Conservation (phyloP, 2,888 invertebrate genomes). For the Cactoblastis cactorum region DNA sequence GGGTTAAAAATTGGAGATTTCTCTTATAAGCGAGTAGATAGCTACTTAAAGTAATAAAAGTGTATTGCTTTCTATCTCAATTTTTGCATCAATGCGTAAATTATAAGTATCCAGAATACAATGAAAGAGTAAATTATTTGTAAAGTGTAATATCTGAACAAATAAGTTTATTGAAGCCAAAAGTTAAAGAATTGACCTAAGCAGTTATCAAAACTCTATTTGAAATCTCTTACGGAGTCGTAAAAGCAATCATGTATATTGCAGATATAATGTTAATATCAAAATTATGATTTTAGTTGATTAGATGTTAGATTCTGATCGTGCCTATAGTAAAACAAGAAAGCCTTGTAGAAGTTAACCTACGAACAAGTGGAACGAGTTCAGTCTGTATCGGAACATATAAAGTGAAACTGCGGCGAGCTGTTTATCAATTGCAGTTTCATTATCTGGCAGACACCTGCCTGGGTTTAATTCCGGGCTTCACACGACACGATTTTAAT, state of each 20-base stretch:
- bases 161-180: too few species aligned
- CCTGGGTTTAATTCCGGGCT: constrained; percentile 26
- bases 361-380: constrained; percentile 56
- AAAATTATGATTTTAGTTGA: constrained; percentile 31
- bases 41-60: too few species aligned
- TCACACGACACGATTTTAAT: constrained; percentile 16
- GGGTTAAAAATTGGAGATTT: too few species aligned
- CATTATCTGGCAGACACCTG: constrained; percentile 60
- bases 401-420: constrained; percentile 64
- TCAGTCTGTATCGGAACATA: constrained; percentile 48
- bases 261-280: constrained; percentile 18
- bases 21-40: too few species aligned
- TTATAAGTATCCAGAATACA: too few species aligned
- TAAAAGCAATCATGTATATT: neutral
- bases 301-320: constrained; percentile 26
- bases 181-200: too few species aligned
- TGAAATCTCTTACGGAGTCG: neutral
- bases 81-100: too few species aligned
- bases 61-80: too few species aligned
- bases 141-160: too few species aligned
- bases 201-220: neutral
- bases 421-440: constrained; percentile 69
- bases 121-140: too few species aligned
- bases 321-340: constrained; percentile 48
- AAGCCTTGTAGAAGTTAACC: constrained; percentile 55